Evolutionary conservation across 2,113 vertebrate genomes (phyloP), one percentile per base, ranked within the genome.

Genomic region (Catharus fuscescens): DNA sequence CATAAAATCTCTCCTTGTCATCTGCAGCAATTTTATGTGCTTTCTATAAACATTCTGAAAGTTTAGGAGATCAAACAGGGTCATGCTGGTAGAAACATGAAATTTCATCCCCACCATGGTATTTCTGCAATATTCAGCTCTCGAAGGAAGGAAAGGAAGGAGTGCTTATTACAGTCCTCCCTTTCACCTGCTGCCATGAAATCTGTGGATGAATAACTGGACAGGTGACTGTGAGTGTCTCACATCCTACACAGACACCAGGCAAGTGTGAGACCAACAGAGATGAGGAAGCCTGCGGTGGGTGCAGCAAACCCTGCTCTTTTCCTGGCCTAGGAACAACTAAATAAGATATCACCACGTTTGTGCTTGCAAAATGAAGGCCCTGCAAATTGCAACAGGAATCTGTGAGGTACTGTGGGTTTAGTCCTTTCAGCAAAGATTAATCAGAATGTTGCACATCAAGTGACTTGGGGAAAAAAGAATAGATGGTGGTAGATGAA

Each of bases 301-400:
- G 16, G 13, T 77, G 34, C n/a, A 70, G 44, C 21, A 64, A 80
- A 62, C 10, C 3, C 0, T 42, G n/a, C 11, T 45, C 8, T 2
- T 36, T 18, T 91, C 34, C 50, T 61, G n/a, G 48, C 47, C 60
- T 48, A 64, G 67, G 21, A 83, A 36, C 38, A 80, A 34, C 24
- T 70, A 28, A 36, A 24, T 36, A 29, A 18, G 8, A 87, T 19
- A 71, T 70, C 62, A 76, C 36, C 20, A 6, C 17, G 23, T 18
- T 69, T 57, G 26, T 76, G 16, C 36, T 93, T 60, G n/a, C 38
- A 77, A 95, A 90, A 79, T 29, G 36, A 67, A 64, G 59, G 31
- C 34, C 25, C 42, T 60, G 50, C 15, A 82, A 64, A 71, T 25
- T 16, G 28, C 50, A 67, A 28, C 78, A 57, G 57, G 56, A 81